A percentile compares a stretch with the other conserved stretches of the same genome.
These are phyloP conservation scores for Lampris incognitus DNA, from an alignment of 2,113 vertebrate species.

Conservation along the genomic window DNA sequence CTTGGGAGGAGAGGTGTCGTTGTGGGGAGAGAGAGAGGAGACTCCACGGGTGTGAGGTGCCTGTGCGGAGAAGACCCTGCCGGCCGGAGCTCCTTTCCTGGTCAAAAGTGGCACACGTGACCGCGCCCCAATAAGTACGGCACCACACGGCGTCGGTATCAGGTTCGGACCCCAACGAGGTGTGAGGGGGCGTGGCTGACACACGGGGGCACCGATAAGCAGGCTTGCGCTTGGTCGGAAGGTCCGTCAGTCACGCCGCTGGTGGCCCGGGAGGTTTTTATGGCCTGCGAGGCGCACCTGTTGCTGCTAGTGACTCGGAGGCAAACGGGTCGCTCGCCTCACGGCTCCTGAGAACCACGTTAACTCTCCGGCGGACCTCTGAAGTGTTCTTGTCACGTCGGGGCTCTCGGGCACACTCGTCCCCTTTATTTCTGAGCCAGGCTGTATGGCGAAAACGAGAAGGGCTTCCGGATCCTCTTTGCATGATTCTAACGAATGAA, in stretches of 20 bases:
- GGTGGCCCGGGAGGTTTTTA: slow-evolving; percentile 49
- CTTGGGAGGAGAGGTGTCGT: slow-evolving; percentile 59
- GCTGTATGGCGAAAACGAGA: too few relatives aligned
- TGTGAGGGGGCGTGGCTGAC: slow-evolving; percentile 65
- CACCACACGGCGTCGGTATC: slow-evolving; percentile 74
- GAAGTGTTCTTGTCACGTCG: too few relatives aligned
- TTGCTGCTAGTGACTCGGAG: slow-evolving; percentile 75
- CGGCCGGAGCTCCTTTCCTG: slow-evolving; percentile 84
- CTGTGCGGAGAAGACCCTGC: slow-evolving; percentile 80
- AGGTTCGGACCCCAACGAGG: slow-evolving; percentile 83
- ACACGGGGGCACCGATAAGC: background rate
- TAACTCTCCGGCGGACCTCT: too few relatives aligned
- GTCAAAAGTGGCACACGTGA: slow-evolving; percentile 86
- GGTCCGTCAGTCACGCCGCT: slow-evolving; percentile 60
- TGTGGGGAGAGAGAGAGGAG: slow-evolving; percentile 59
- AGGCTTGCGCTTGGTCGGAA: slow-evolving; percentile 53
- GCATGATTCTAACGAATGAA: too few relatives aligned
- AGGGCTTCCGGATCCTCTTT: too few relatives aligned
- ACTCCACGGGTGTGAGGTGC: slow-evolving; percentile 81
- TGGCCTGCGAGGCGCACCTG: slow-evolving; percentile 78
- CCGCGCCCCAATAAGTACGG: slow-evolving; percentile 85
- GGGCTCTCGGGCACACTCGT: too few relatives aligned
- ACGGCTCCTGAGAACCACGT: too few relatives aligned
- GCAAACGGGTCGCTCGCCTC: slow-evolving; percentile 11
- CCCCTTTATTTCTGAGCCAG: too few relatives aligned